phyloP scores from a whole-genome alignment of 1,140 invertebrate species.

The Pogonomyrmex barbatus region DNA sequence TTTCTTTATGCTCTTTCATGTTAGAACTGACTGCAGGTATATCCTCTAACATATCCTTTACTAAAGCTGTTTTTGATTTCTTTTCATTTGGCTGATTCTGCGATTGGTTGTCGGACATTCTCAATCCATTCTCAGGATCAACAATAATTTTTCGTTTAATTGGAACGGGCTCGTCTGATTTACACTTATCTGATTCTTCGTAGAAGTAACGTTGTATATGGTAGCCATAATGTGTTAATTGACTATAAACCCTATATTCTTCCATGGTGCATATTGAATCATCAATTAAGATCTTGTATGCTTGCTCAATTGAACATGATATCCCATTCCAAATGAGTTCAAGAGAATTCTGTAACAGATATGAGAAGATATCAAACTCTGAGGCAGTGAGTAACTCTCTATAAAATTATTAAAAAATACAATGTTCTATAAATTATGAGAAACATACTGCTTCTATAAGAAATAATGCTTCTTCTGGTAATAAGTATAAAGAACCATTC shows the following conservation, averaged over 20 bases:
- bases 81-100: conserved; percentile 26
- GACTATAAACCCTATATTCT: conserved; percentile 88
- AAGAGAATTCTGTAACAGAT: conserved; percentile 86
- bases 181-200: conserved; percentile 67
- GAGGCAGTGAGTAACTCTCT: neutral
- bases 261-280: conserved; percentile 84
- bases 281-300: conserved; percentile 87
- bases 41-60: neutral
- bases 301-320: conserved; percentile 88
- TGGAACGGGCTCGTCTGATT: conserved; percentile 59
- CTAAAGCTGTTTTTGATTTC: neutral
- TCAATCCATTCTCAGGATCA: conserved; percentile 80
- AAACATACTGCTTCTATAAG: conserved; percentile 88
- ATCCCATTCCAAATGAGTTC: conserved; percentile 87
- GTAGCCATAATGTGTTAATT: conserved; percentile 88
- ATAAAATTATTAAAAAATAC: neutral
- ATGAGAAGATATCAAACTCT: conserved; percentile 60
- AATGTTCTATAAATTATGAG: conserved; percentile 6
- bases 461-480: conserved; percentile 88
- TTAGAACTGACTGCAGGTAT: neutral
- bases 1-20: neutral
- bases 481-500: conserved; percentile 85
- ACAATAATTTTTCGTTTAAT: conserved; percentile 80
- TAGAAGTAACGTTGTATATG: conserved; percentile 80
- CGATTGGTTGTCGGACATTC: conserved; percentile 69